Base-by-base conservation (phyloP, 2,797 vertebrate genomes). In the Emydoidea blandingii region DNA sequence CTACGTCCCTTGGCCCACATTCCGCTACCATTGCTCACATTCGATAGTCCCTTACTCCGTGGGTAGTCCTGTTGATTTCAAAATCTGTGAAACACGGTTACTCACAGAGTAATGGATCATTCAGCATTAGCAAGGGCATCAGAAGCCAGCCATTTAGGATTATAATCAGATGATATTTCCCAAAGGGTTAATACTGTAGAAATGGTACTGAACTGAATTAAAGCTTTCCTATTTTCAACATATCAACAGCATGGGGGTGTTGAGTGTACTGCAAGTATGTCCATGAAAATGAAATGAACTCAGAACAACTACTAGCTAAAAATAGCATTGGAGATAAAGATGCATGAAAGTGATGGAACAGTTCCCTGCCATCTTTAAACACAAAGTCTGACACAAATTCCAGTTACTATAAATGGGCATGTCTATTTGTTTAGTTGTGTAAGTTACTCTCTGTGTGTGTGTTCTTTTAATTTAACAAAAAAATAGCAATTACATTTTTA, bases 401-500 rank as follows among this genome's bases (percentile, higher is more conserved):
- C 74, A 57, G 14, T 31, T 92, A 88, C 91, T 96, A 78, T 31
- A 94, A 88, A 29, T 18, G 18, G 16, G 41, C 79, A 31, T 1
- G 52, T 87, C 10, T n/a, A 34, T 85, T 89, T 62, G 53, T 83
- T 89, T 79, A 44, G 78, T 9, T 57, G 49, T 90, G 8, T 15
- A 12, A 89, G 21, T 25, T 21, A 53, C 41, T 85, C 72, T 89
- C 81, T 72, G 79, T 49, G n/a, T 14, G 41, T 83, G 72, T 0
- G 0, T 59, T 93, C 72, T 90, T 94, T 94, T 78, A 88, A 88
- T 94, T 94, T 85, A 78, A 89, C 72, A 91, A 5, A 81, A 91
- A 91, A 86, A 74, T 92, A 52, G 72, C 91, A 94, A 94, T 85
- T 85, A 88, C 88, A 92, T 89, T 92, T 95, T 90, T 93, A 82